These are phyloP conservation scores for Mobula birostris DNA, from an alignment of 2,113 vertebrate genomes.

Conservation along the genomic window DNA sequence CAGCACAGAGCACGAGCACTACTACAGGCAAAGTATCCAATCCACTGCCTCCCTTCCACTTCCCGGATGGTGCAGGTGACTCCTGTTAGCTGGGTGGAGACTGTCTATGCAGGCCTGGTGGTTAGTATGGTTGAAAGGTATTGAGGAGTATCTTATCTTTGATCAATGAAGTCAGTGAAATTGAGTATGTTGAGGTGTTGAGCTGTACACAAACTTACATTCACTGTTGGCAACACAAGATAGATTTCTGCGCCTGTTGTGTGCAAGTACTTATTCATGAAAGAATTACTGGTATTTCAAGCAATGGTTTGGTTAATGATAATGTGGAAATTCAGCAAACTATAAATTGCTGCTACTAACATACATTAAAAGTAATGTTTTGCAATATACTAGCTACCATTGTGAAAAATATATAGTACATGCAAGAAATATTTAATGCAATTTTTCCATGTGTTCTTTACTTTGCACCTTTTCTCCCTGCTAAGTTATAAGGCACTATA, in stretches of 20 bases:
- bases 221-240: too few species aligned
- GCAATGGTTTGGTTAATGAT: not conserved
- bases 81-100: too few species aligned
- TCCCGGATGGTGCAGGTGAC: too few species aligned
- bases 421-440: not conserved
- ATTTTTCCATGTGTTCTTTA: not conserved
- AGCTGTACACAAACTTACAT: too few species aligned
- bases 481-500: not conserved
- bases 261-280: not conserved
- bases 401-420: not conserved
- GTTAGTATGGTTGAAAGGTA: not conserved
- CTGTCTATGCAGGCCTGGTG: too few species aligned
- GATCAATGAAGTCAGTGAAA: too few species aligned
- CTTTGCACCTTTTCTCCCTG: too few species aligned
- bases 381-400: not conserved
- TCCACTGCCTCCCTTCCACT: too few species aligned
- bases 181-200: too few species aligned
- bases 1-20: too few species aligned
- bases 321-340: not conserved
- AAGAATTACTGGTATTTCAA: not conserved
- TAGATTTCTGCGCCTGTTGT: not conserved
- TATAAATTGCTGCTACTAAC: not conserved
- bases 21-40: too few species aligned
- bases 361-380: not conserved
- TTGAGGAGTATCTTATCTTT: not conserved